Conservation (phyloP, 2,113 vertebrate species). For the Ceyx cyanopectus region DNA sequence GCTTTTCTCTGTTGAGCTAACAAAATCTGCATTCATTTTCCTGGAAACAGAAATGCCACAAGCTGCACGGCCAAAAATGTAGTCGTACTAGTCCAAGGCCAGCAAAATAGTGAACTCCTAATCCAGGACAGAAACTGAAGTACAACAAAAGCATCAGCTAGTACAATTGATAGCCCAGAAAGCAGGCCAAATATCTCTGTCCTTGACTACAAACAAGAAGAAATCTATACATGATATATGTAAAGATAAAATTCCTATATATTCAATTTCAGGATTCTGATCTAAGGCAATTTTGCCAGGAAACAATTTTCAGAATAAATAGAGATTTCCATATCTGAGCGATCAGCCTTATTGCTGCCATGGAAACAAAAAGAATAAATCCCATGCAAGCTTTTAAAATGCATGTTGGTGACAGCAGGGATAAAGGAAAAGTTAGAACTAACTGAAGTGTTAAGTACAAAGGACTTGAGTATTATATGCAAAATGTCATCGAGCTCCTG, state of each 20-base stretch:
- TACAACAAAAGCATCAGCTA: neutral
- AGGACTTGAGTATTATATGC: neutral
- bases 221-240: neutral
- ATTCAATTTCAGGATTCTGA: neutral
- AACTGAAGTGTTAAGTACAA: neutral
- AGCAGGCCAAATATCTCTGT: neutral
- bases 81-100: neutral
- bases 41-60: conserved; percentile 32
- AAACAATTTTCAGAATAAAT: conserved; percentile 33
- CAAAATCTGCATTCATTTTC: conserved; percentile 40
- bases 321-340: conserved; percentile 50
- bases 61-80: conserved; percentile 1
- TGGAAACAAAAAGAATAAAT: conserved; percentile 60
- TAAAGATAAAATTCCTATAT: neutral
- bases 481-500: neutral
- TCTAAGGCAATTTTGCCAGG: neutral
- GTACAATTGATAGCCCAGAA: neutral
- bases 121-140: neutral
- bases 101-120: neutral
- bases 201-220: neutral
- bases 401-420: conserved; percentile 18
- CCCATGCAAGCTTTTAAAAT: conserved; percentile 40
- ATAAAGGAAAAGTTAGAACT: conserved; percentile 48
- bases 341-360: conserved; percentile 41
- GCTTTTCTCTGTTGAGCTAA: conserved; percentile 36